Base-by-base conservation (phyloP, 35 echinoderm and acorn worm species). In the Hemicentrotus pulcherrimus region DNA sequence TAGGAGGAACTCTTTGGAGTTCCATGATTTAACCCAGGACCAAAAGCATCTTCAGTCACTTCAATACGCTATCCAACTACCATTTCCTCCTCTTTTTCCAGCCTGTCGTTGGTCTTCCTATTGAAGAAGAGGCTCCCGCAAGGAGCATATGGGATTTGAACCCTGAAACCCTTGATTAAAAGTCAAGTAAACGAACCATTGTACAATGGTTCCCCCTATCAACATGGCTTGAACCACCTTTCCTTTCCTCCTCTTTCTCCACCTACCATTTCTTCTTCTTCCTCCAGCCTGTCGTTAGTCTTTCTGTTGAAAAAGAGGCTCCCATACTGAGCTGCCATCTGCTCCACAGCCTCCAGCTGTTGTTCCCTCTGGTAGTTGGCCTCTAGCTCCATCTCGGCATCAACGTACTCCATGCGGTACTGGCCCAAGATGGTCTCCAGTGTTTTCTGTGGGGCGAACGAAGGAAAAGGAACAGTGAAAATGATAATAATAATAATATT, bases 321-420 rank as follows among this genome's bases (percentile, higher is more conserved):
- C 46, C 91, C 45, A 16, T 93, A 93, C 48, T 93, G 91, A 9
- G n/a, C 46, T 3, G 91, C 91, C 91, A 93, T 93, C 9, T 58
- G n/a, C 48, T 93, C 91, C 91, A 93, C 47, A 3, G 45, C 91
- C 91, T 93, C 46, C 30, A 93, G 91, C 91, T 93, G 13, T 46
- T 31, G 91, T 46, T 93, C 46, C 48, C 91, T 32, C 91, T 50
- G 18, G 22, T 46, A 31, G 45, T 93, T 47, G 11, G 11, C 30
- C 91, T 93, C 91, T 58, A 93, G 45, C 91, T 93, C 91, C 45
- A 93, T 28, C 91, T 58, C 32, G n/a, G 91, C 46, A 58, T 93
- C 91, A 18, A 93, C 46, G 18, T 93, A 93, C 48, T 93, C 91
- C 48, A 58, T 47, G 30, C 48, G 91, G 91, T 50, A 93, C 48